Percentiles rank a stretch among this genome's conserved stretches.
Conservation (phyloP, 2,113 vertebrate genomes). For the Ochotona princeps region DNA sequence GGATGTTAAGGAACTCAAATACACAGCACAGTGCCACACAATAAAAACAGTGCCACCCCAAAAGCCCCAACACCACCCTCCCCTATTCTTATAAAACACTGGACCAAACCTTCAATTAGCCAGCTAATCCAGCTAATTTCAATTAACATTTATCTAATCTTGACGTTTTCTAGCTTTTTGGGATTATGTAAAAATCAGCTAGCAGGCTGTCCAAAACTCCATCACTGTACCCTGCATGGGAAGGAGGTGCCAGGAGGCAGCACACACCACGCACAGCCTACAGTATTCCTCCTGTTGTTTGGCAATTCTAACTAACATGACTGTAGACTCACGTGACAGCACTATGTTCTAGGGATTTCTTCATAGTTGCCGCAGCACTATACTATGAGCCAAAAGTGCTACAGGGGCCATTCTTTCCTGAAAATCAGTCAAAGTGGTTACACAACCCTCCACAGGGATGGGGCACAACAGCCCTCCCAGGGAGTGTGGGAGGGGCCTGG, state of each 20-base stretch:
- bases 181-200: neutral
- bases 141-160: neutral
- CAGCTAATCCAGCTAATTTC: neutral
- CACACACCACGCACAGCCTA: neutral
- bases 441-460: conserved; percentile 70
- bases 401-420: conserved; percentile 52
- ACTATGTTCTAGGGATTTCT: neutral
- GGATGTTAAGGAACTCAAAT: neutral
- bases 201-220: conserved; percentile 10
- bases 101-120: neutral
- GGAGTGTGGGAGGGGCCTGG: conserved; percentile 53
- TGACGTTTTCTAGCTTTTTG: conserved; percentile 18
- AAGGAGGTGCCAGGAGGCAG: neutral
- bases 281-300: neutral
- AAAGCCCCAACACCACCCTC: neutral
- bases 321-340: neutral
- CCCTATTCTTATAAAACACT: neutral
- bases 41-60: neutral
- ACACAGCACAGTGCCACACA: neutral
- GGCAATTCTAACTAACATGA: neutral
- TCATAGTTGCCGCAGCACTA: neutral
- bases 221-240: neutral
- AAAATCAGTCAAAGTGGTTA: conserved; percentile 80
- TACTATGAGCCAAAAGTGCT: conserved; percentile 33
- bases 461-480: conserved; percentile 34